These are phyloP conservation scores for Dasyurus viverrinus DNA, from an alignment of 2,113 vertebrate species.

Conservation along the genomic window DNA sequence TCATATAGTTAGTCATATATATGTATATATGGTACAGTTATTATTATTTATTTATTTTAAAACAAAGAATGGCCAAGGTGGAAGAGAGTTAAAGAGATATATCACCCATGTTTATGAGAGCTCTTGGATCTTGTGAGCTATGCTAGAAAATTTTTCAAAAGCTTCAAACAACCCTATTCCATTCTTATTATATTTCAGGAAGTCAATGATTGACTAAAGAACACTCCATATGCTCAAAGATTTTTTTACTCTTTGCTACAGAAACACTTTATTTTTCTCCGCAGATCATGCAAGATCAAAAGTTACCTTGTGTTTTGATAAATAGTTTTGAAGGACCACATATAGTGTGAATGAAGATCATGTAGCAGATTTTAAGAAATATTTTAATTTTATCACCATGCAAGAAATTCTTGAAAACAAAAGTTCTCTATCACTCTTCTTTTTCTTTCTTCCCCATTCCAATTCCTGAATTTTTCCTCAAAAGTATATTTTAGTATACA, in stretches of 20 bases:
- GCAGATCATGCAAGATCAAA: slow-evolving; percentile 78
- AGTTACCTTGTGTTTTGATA: slow-evolving; percentile 77
- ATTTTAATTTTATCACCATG: slow-evolving; percentile 84
- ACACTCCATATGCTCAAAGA: neutral
- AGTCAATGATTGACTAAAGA: neutral
- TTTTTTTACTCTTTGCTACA: neutral
- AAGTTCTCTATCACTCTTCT: neutral
- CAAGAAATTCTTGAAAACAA: slow-evolving; percentile 82
- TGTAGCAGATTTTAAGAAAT: slow-evolving; percentile 79
- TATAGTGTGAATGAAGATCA: slow-evolving; percentile 74
- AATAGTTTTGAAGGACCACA: slow-evolving; percentile 72
- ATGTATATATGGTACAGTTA: no score
- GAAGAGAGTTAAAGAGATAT: no score
- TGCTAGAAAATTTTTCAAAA: neutral
- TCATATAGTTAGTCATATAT: no score
- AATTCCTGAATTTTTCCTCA: no score
- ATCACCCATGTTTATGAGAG: neutral
- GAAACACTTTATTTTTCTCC: neutral
- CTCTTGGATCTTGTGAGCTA: neutral
- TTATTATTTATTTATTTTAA: no score
- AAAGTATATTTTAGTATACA: no score
- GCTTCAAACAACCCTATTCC: neutral
- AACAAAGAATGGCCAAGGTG: neutral
- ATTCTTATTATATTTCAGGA: neutral
- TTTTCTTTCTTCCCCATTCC: no score